A percentile compares a stretch with the other conserved stretches of the same genome.
Evolutionary conservation across 2,888 invertebrate genomes (phyloP).

Genomic region (Drosophila differens): DNA sequence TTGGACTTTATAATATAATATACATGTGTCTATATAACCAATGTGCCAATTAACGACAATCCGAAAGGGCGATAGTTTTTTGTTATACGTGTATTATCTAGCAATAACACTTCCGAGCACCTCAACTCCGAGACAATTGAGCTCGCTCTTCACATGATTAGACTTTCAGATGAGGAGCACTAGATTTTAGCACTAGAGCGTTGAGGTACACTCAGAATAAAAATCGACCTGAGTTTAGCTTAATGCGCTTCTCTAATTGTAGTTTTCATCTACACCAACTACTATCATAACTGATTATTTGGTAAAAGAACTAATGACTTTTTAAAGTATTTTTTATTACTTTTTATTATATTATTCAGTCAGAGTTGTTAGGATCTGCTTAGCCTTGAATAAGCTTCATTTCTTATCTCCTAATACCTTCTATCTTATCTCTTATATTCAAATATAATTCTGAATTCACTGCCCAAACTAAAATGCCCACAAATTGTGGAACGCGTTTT

Average conservation of each 20-base stretch:
- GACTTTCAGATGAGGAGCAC: background rate
- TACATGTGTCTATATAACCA: background rate
- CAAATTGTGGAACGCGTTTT: slow-evolving; percentile 10
- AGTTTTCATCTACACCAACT: background rate
- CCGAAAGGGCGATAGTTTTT: background rate
- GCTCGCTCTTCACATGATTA: background rate
- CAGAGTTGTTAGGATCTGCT: background rate
- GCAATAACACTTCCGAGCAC: background rate
- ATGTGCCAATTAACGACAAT: background rate
- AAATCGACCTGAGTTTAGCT: background rate
- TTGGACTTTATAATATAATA: background rate
- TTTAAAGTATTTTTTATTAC: background rate
- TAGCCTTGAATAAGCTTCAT: background rate
- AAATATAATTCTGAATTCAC: background rate
- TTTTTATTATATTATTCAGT: background rate
- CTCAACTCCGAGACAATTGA: background rate
- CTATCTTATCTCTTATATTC: background rate
- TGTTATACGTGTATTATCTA: background rate
- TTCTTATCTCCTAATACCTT: background rate
- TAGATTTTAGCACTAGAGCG: background rate
- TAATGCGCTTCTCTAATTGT: background rate
- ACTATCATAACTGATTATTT: background rate
- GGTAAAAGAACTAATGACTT: background rate
- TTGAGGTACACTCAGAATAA: background rate
- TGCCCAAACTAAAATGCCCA: background rate